Base-by-base conservation (phyloP, 2,888 invertebrate genomes). In the Empis stercorea region DNA sequence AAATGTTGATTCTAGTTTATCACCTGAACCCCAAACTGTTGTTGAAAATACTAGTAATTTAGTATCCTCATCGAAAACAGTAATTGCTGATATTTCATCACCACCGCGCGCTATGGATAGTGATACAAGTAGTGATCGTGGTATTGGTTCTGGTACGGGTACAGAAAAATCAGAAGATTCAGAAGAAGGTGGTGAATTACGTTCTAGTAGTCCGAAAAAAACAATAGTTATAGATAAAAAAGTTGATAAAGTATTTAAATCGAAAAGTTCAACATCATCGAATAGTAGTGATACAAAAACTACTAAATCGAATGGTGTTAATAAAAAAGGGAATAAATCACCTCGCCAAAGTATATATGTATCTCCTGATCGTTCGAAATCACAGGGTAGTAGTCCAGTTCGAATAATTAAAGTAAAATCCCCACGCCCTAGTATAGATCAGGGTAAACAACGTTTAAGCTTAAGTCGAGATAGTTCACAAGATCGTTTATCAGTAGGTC, bases 261-360 rank as follows among this genome's bases (percentile, higher is more conserved):
- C 68, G 4, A 68, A 67, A 49, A 59, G 16, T 16, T 46, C 16
- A 50, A 45, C 43, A 5, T 4, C 39, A 16, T 11, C 55, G 17
- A 54, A 56, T 41, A 55, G 54, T 23, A 56, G 54, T 39, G 56
- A 59, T 38, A 51, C 51, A 23, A 46, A 40, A 32, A 15, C 30
- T 17, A 44, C 44, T 39, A 38, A 46, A 32, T 50, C 50, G 40
- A 55, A 54, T 32, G 52, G 54, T 30, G n/a, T n/a, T 9, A 53
- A 52, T 47, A 54, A 53, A 46, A 66, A 63, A 48, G 51, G 52
- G 6, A 56, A 54, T 32, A 60, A 64, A 47, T 76, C 76, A 3
- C 74, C 76, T 11, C 71, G 76, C 9, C 74, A 75, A 49, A 76
- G 75, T 43, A 74, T 77, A 27, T 76, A 77, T 54, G 74, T 77